Conservation (phyloP, 2,888 invertebrate genomes). For the Lamellibrachia satsuma region DNA sequence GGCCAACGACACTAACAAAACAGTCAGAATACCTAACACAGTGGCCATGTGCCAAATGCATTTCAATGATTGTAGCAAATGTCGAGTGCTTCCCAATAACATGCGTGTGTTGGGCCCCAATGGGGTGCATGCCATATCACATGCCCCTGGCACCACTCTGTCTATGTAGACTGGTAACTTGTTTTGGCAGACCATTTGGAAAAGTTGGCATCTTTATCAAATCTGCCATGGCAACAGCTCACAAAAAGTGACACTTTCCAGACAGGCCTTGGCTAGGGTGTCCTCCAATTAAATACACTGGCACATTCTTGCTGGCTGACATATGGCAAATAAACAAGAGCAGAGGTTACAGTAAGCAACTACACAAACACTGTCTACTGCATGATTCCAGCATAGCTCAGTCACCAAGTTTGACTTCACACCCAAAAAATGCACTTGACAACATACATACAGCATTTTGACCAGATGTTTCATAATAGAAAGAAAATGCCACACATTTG, state of each 20-base stretch:
- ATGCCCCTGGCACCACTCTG: neutral
- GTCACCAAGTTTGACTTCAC: neutral
- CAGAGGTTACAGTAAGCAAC: neutral
- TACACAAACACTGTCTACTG: neutral
- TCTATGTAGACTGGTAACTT: neutral
- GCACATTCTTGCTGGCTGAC: neutral
- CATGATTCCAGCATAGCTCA: neutral
- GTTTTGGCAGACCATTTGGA: neutral
- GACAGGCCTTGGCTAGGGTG: conserved; percentile 4
- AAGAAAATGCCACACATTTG: no score
- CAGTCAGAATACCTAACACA: neutral
- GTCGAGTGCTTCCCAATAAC: neutral
- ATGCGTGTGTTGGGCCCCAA: neutral
- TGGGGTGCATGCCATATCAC: neutral
- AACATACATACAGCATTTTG: neutral
- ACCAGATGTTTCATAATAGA: no score
- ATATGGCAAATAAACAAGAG: conserved; percentile 5
- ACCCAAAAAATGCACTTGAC: neutral
- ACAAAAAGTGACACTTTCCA: neutral
- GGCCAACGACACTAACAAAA: neutral
- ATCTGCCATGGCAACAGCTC: neutral
- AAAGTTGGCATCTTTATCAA: conserved; percentile 17
- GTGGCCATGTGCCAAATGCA: neutral
- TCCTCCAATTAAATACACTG: neutral
- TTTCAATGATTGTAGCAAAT: neutral